Evolutionary conservation across 2,797 vertebrate genomes (phyloP).

Genomic region (Girardinus metallicus): DNA sequence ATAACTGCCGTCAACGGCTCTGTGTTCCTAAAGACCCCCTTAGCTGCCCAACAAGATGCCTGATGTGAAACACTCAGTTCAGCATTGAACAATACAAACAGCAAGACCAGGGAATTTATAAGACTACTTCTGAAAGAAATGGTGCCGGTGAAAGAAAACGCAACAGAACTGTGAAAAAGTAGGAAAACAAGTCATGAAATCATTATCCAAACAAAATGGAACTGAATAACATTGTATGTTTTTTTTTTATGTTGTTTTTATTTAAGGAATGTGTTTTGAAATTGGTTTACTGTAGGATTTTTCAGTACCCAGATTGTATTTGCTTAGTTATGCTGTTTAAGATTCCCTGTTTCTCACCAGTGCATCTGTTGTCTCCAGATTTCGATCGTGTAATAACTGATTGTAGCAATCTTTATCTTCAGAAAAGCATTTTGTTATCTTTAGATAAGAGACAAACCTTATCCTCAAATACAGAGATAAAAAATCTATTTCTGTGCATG

Average conservation of each 20-base stretch:
- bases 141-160: background rate
- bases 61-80: too few species aligned
- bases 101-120: too few species aligned
- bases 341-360: background rate
- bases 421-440: background rate
- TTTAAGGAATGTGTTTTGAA: background rate
- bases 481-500: background rate
- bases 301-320: background rate
- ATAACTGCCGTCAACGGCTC: too few species aligned
- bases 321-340: background rate
- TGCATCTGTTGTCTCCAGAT: background rate
- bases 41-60: too few species aligned
- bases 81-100: too few species aligned
- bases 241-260: too few species aligned
- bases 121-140: background rate
- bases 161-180: background rate
- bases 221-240: background rate
- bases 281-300: background rate
- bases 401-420: background rate
- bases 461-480: background rate
- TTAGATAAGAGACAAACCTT: background rate
- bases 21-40: too few species aligned
- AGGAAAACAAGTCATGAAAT: background rate
- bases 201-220: background rate
- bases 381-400: background rate